Evolutionary conservation across 2,888 invertebrate genomes (phyloP).

Genomic region (Coecobrya sp.): DNA sequence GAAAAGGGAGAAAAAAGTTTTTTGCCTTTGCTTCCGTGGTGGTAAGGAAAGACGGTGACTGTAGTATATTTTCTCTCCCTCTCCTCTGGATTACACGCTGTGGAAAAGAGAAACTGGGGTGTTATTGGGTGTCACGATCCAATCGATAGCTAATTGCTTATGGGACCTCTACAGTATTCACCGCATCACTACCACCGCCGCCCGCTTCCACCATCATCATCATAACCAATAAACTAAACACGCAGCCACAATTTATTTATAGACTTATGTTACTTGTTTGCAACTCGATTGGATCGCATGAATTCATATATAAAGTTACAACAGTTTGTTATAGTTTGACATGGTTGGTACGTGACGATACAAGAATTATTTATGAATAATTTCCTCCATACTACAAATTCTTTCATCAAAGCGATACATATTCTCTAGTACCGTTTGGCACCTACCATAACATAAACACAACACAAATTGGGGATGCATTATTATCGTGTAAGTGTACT

Average conservation of each 20-base stretch:
- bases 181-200: conserved; percentile 14
- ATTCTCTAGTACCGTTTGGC: background rate
- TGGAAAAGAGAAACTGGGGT: conserved; percentile 51
- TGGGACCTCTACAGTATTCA: conserved; percentile 43
- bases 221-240: conserved; percentile 58
- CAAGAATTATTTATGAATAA: conserved; percentile 80
- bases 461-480: conserved; percentile 2
- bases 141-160: conserved; percentile 82
- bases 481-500: background rate
- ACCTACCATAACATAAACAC: background rate
- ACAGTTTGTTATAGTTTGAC: conserved; percentile 30
- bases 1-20: background rate
- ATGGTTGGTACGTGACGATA: conserved; percentile 73
- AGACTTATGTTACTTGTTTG: background rate
- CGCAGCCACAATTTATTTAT: conserved; percentile 74
- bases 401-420: background rate
- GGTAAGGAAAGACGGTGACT: background rate
- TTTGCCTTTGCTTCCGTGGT: background rate
- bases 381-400: conserved; percentile 64
- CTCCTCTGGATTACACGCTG: background rate
- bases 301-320: background rate
- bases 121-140: conserved; percentile 76
- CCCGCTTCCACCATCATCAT: conserved; percentile 1
- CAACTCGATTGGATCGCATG: background rate
- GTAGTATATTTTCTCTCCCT: conserved; percentile 6